Conservation (phyloP, 2,113 vertebrate species). For the Ictalurus furcatus region DNA sequence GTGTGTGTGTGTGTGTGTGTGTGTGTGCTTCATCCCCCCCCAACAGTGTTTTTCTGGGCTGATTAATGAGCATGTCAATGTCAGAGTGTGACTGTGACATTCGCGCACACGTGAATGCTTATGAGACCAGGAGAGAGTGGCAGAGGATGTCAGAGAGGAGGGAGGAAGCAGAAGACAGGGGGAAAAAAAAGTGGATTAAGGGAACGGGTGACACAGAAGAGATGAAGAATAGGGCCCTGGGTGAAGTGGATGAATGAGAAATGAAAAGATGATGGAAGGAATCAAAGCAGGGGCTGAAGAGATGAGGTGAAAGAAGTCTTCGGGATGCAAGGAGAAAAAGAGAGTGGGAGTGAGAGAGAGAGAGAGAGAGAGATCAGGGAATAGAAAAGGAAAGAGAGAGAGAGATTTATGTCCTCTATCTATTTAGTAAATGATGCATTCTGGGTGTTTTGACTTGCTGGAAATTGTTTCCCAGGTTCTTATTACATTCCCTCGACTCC, state of each 20-base stretch:
- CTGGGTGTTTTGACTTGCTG: conserved; percentile 52
- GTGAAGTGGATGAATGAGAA: conserved; percentile 9
- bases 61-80: conserved; percentile 56
- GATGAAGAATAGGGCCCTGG: conserved; percentile 11
- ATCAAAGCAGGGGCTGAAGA: conserved; percentile 15
- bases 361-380: neutral
- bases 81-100: conserved; percentile 53
- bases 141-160: conserved; percentile 4
- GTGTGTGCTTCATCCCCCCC: conserved; percentile 8
- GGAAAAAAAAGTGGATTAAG: neutral
- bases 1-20: conserved; percentile 20
- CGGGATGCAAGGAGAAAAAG: neutral
- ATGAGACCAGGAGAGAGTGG: conserved; percentile 31
- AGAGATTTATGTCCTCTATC: conserved; percentile 58
- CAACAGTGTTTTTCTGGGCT: conserved; percentile 48
- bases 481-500: conserved; percentile 42
- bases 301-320: neutral
- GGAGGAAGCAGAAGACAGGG: neutral
- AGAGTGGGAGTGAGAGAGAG: neutral
- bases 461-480: conserved; percentile 50
- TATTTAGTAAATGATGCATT: conserved; percentile 54
- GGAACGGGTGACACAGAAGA: neutral
- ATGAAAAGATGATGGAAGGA: conserved; percentile 15
- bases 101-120: conserved; percentile 29
- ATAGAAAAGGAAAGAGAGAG: neutral